Evolutionary conservation across 2,888 invertebrate genomes (phyloP), one percentile per base, ranked within the genome.

Genomic region (Scelioninae gen. 1): DNA sequence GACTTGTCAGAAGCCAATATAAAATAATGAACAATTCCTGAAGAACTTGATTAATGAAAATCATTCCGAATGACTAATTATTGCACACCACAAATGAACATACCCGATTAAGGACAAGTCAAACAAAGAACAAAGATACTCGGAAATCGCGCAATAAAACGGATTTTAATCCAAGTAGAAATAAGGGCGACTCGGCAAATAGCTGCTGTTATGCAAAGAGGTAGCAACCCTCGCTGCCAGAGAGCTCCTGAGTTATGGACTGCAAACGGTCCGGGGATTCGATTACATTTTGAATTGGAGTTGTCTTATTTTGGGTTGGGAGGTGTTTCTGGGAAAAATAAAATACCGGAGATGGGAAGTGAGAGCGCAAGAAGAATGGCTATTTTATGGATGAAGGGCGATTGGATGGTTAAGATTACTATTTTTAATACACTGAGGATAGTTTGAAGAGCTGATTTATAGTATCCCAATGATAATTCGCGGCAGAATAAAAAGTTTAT

Each of bases 161-260:
- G 16, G 56, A 71, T 63, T 78, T 62, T 71, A 78, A 78, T 78
- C 65, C 78, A 29, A 68, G 58, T 51, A 53, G 65, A 68, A 68
- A 65, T 78, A 65, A 78, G 78, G 75, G 77, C 77, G 55, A 53
- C 55, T 68, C 45, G 77, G 68, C 69, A 77, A 77, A 77, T 77
- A 68, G 69, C 69, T 69, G 55, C 69, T 69, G 77, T 77, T 77
- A 77, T 77, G 77, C 77, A 77, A 77, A 77, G 77, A 49, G 60
- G 65, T 13, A 53, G 55, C 69, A 77, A 69, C 69, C 77, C 77
- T 62, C 60, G 34, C 7, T 47, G 68, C 60, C 51, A 15, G 60
- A 60, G 47, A 53, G 49, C 66, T 53, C 53, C 68, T 76, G 76
- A 68, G 60, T 76, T 76, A 76, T 76, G 68, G 76, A 68, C 68